Percentiles rank a stretch among this genome's conserved stretches.
Conservation (phyloP, 1,140 invertebrate species). For the Cydia strobilella region DNA sequence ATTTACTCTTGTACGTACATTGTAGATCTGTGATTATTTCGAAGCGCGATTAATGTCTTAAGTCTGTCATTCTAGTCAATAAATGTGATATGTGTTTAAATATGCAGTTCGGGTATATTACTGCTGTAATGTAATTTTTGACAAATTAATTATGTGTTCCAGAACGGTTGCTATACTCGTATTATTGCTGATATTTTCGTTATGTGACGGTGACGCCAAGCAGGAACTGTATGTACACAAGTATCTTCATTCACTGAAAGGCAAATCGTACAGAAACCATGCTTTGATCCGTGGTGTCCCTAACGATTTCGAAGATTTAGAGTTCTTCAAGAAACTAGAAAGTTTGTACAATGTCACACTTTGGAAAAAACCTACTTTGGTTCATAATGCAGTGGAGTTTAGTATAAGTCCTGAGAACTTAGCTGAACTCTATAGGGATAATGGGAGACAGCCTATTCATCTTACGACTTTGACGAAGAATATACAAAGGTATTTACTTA, state of each 20-base stretch:
- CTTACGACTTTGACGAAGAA: slow-evolving; percentile 56
- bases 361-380: slow-evolving; percentile 52
- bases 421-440: slow-evolving; percentile 41
- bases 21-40: too few relatives aligned
- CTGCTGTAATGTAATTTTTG: not conserved
- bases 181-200: not conserved
- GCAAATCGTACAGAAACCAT: slow-evolving; percentile 57
- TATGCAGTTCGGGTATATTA: not conserved
- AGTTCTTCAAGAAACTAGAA: slow-evolving; percentile 54
- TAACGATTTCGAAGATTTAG: slow-evolving; percentile 44
- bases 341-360: slow-evolving; percentile 48
- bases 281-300: slow-evolving; percentile 58
- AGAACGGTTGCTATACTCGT: not conserved
- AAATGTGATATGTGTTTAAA: not conserved
- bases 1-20: too few relatives aligned
- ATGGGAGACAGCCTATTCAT: slow-evolving; percentile 44
- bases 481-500: slow-evolving; percentile 53
- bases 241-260: not conserved
- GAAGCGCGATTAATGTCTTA: not conserved
- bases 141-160: not conserved
- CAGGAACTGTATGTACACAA: not conserved
- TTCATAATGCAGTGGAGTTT: slow-evolving; percentile 56
- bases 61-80: not conserved
- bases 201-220: not conserved
- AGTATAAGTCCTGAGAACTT: slow-evolving; percentile 51